Percentiles rank a stretch among this genome's conserved stretches.
Conservation (phyloP, 1,140 invertebrate species). For the Heliconius himera region DNA sequence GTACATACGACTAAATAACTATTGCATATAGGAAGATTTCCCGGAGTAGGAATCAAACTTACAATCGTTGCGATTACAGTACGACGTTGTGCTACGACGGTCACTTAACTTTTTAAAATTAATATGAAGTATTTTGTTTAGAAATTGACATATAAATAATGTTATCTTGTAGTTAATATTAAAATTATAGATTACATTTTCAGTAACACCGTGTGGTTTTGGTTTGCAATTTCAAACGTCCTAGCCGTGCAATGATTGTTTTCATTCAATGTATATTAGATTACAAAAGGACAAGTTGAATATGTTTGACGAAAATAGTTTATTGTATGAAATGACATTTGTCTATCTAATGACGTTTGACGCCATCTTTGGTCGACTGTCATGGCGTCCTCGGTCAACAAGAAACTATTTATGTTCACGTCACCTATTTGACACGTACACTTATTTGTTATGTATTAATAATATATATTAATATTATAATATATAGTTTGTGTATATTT, state of each 20-base stretch:
- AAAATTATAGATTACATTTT: not conserved
- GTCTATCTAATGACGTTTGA: not conserved
- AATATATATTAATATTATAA: no score
- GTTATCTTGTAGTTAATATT: not conserved
- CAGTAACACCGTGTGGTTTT: not conserved
- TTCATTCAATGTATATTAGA: not conserved
- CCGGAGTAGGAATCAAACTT: no score
- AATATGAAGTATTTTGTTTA: not conserved
- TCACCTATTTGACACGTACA: conserved; percentile 6
- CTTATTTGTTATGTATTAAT: conserved; percentile 59
- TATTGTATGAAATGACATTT: not conserved
- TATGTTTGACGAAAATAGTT: not conserved
- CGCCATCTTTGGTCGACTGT: not conserved
- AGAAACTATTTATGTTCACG: not conserved
- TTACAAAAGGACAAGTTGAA: not conserved
- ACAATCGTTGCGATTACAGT: no score
- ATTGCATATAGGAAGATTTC: not conserved
- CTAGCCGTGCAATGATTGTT: not conserved
- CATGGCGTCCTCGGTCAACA: not conserved
- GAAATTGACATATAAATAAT: not conserved
- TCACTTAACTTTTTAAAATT: not conserved
- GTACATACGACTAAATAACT: not conserved
- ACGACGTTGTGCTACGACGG: no score
- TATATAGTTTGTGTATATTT: conserved; percentile 58
- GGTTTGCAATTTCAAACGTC: not conserved